Evolutionary conservation across 2,113 vertebrate species (phyloP).

Genomic region (Tetrao urogallus): DNA sequence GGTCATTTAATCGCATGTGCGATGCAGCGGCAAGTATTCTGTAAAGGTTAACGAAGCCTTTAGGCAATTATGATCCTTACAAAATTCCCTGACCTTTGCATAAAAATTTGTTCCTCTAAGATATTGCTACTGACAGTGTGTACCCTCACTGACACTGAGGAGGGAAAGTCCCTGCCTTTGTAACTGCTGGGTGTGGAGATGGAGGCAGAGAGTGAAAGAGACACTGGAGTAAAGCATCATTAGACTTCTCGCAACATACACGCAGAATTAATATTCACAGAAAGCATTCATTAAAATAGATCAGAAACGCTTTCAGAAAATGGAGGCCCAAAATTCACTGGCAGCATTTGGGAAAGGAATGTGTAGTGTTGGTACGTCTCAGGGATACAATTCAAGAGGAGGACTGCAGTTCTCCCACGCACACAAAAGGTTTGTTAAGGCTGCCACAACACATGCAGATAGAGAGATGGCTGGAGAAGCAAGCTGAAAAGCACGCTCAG

Average conservation of each 20-base stretch:
- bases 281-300: neutral
- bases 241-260: neutral
- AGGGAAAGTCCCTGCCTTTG: neutral
- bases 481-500: neutral
- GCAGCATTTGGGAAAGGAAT: neutral
- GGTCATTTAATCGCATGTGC: constrained; percentile 30
- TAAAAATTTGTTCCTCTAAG: constrained; percentile 16
- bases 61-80: constrained; percentile 43
- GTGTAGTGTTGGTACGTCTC: neutral
- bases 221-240: neutral
- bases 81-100: constrained; percentile 47
- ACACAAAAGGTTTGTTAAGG: neutral
- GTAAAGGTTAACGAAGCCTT: constrained; percentile 65
- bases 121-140: neutral
- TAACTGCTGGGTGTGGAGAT: neutral
- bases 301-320: neutral
- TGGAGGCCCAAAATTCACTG: neutral
- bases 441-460: neutral
- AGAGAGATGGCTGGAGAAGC: neutral
- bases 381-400: neutral
- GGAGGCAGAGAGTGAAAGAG: neutral
- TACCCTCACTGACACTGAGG: no score
- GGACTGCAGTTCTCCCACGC: neutral
- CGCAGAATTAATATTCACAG: neutral
- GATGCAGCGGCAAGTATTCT: constrained; percentile 26